These are phyloP conservation scores for Globodera rostochiensis DNA, from an alignment of 1,140 invertebrate species.

Conservation along the genomic window DNA sequence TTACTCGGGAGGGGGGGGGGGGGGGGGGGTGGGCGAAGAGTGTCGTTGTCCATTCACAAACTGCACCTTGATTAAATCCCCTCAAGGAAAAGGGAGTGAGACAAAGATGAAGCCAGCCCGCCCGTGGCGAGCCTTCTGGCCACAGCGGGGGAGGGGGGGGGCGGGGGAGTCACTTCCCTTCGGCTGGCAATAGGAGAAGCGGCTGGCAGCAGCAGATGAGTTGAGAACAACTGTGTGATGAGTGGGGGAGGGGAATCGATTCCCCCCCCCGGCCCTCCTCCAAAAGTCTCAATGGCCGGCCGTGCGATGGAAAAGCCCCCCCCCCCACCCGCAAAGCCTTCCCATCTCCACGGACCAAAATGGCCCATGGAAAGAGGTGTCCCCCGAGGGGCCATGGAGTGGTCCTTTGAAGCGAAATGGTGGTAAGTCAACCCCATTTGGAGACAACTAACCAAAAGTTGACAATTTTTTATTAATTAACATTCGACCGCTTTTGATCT, in stretches of 20 bases:
- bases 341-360: neutral
- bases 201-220: neutral
- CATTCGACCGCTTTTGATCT: too few species aligned
- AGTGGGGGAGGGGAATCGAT: neutral
- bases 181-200: neutral
- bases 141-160: too few species aligned
- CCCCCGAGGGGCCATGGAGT: too few species aligned
- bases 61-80: constrained; percentile 2
- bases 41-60: neutral
- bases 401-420: too few species aligned
- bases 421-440: too few species aligned
- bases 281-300: neutral
- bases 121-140: too few species aligned
- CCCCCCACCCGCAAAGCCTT: neutral
- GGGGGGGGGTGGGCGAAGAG: neutral
- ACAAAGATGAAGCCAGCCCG: neutral
- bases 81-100: too few species aligned
- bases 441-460: too few species aligned
- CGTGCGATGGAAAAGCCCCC: neutral
- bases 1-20: neutral
- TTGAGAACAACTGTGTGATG: neutral
- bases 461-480: too few species aligned
- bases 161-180: too few species aligned
- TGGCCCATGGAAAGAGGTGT: neutral
- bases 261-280: neutral